Conservation (phyloP, 2,888 invertebrate species). For the Nomada flava region DNA sequence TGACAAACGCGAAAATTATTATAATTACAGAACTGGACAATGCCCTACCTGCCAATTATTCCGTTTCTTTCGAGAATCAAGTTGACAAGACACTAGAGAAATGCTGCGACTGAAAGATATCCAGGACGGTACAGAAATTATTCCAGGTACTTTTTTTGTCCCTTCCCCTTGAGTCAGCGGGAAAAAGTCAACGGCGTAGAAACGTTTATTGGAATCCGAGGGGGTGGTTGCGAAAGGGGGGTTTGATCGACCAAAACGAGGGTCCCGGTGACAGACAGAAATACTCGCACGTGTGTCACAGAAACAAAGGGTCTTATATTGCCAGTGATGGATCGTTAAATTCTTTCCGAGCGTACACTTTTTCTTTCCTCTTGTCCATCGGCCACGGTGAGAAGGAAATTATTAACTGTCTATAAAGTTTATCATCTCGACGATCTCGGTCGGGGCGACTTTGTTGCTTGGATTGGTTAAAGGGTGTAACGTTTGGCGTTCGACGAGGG, state of each 20-base stretch:
- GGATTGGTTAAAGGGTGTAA: background rate
- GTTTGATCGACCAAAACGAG: slow-evolving; percentile 23
- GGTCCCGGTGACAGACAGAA: slow-evolving; percentile 25
- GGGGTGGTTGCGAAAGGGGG: background rate
- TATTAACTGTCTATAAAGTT: background rate
- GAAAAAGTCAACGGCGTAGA: slow-evolving; percentile 32
- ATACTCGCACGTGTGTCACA: slow-evolving; percentile 24
- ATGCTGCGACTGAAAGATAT: background rate
- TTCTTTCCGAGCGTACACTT: background rate
- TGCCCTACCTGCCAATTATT: background rate
- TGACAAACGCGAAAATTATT: background rate
- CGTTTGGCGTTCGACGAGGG: background rate
- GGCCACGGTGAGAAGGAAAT: background rate
- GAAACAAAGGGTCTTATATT: slow-evolving; percentile 6
- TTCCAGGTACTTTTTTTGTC: background rate
- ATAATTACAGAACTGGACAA: background rate
- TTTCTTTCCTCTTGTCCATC: background rate
- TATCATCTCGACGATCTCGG: background rate
- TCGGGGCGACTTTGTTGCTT: background rate
- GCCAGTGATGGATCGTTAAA: slow-evolving; percentile 35
- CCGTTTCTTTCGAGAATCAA: background rate
- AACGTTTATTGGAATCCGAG: slow-evolving; percentile 12
- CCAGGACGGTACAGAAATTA: background rate
- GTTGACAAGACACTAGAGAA: background rate
- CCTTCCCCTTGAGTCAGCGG: slow-evolving; percentile 6